Percentiles rank a stretch among this genome's conserved stretches.
Conservation (phyloP, 2,113 vertebrate genomes). For the Forbesichthys papilliferus region DNA sequence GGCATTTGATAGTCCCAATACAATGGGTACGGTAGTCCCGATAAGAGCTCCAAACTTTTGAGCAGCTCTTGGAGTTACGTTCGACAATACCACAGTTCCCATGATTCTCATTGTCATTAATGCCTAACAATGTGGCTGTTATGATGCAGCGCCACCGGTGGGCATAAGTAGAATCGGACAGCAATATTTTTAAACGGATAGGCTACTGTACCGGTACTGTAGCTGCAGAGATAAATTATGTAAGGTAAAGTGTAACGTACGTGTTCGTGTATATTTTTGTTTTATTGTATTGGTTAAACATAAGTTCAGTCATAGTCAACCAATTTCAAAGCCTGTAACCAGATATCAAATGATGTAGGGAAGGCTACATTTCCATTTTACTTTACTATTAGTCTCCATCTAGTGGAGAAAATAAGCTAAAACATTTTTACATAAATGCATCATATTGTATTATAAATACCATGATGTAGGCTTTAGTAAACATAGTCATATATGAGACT, state of each 20-base stretch:
- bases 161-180: not conserved
- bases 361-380: not conserved
- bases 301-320: too few relatives aligned
- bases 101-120: not conserved
- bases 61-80: not conserved
- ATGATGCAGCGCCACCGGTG: constrained; percentile 19
- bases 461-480: not conserved
- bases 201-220: too few relatives aligned
- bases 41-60: constrained; percentile 15
- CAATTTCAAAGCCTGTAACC: too few relatives aligned
- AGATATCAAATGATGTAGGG: not conserved
- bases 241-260: not conserved
- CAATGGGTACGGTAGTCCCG: too few relatives aligned
- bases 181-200: not conserved
- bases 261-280: too few relatives aligned
- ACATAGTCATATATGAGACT: too few relatives aligned
- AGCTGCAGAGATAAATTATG: not conserved
- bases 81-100: not conserved
- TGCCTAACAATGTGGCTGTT: not conserved
- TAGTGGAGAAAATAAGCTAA: constrained; percentile 51
- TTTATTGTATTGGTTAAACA: too few relatives aligned
- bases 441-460: not conserved
- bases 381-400: constrained; percentile 67
- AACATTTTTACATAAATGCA: not conserved
- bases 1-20: too few relatives aligned